A percentile compares a stretch with the other conserved stretches of the same genome.
These are phyloP conservation scores for Microtus ochrogaster DNA, from an alignment of 2,113 vertebrate species.

Conservation along the genomic window DNA sequence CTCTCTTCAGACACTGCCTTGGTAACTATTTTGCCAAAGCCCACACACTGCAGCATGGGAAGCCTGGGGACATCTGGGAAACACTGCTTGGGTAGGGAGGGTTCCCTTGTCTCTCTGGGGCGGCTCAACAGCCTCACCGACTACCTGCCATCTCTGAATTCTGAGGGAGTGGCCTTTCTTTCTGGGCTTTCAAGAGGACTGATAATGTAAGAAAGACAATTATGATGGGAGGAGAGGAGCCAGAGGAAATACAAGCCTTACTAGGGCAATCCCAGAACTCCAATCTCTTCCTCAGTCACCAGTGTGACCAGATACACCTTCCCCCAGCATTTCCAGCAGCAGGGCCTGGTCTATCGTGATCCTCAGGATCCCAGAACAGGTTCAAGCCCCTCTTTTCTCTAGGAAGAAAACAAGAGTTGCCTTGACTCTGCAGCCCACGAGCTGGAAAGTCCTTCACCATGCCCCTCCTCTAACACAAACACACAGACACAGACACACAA, in stretches of 20 bases:
- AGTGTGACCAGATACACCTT: slow-evolving; percentile 9
- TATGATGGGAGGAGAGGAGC: background rate
- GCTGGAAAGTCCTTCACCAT: background rate
- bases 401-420: slow-evolving; percentile 50
- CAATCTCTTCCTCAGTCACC: slow-evolving; percentile 21
- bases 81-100: slow-evolving; percentile 59
- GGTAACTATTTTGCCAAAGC: slow-evolving; percentile 62
- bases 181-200: background rate
- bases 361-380: slow-evolving; percentile 13
- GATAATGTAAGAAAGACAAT: slow-evolving; percentile 24
- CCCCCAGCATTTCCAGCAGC: slow-evolving; percentile 49
- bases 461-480: background rate
- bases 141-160: slow-evolving; percentile 25
- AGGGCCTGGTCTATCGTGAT: slow-evolving; percentile 6
- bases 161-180: background rate
- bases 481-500: background rate
- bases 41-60: slow-evolving; percentile 42
- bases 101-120: background rate
- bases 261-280: background rate
- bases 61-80: slow-evolving; percentile 49
- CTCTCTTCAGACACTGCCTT: slow-evolving; percentile 46
- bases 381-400: slow-evolving; percentile 67
- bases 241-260: slow-evolving; percentile 1
- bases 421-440: slow-evolving; percentile 63
- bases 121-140: slow-evolving; percentile 30